Base-by-base conservation (phyloP, 2,113 vertebrate species). In the Festucalex cinctus region DNA sequence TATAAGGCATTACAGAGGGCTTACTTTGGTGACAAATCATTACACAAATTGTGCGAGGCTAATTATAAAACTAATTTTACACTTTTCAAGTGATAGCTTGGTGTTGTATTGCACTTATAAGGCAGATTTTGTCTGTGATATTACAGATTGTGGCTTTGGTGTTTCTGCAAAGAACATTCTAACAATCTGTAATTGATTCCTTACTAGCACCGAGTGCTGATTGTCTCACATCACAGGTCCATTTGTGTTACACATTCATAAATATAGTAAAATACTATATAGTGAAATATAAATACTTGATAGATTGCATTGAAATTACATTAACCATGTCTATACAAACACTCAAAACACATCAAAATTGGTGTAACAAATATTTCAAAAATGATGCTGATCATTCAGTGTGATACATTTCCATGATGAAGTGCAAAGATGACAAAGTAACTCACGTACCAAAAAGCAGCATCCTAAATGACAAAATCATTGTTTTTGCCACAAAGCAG, bases 191-290 rank as follows among this genome's bases (percentile, higher is more conserved):
- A 78, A 70, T 69, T 60, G 41, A 69, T 53, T 80, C 70, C 66
- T 76, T 46, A 48, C 54, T 65, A 80, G 78, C 81, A 86, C 60
- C 59, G 62, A 57, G 71, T 81, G 80, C 78, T 81, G 86, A 86
- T 88, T 86, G 85, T 86, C 85, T 83, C 61, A 66, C 58, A 68
- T 67, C 70, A 68, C 65, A 81, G 68, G 61, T 83, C 72, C 28
- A 32, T 66, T 75, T 80, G 68, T 79, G 66, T 64, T 77, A 75
- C 71, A 85, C 83, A 83, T 86, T 88, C 79, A 82, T 76, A 68
- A 78, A 74, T 82, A 79, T 88, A 83, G 79, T 84, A 88, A 86
- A 88, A 88, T 86, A 82, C 76, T 79, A 83, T 85, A 81, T 74
- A 65, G 66, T 82, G 61, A 84, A 79, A 89, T 81, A 89, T 83